Conservation (phyloP, 2,888 invertebrate species). For the Nebria brevicollis region DNA sequence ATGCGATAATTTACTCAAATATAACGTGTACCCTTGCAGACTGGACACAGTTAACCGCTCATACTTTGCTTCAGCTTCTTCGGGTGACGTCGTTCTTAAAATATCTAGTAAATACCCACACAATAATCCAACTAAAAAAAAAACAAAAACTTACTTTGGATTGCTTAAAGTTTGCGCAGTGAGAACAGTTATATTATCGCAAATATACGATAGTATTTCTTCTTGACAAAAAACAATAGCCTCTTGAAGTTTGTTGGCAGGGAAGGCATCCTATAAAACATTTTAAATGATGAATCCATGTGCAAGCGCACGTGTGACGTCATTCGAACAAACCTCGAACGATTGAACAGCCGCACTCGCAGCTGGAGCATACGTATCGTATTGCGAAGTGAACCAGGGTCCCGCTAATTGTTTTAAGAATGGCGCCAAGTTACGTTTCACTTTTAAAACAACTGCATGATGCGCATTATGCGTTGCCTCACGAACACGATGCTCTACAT, state of each 20-base stretch:
- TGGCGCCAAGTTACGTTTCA: conserved; percentile 81
- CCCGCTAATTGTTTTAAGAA: conserved; percentile 81
- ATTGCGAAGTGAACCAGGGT: conserved; percentile 85
- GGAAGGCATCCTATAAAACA: conserved; percentile 75
- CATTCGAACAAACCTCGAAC: conserved; percentile 66
- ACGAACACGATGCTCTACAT: conserved; percentile 84
- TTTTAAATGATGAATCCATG: not conserved
- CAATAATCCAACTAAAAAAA: conserved; percentile 11
- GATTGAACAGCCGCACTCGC: conserved; percentile 76
- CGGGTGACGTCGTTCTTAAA: conserved; percentile 65
- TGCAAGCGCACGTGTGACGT: not conserved
- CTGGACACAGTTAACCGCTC: conserved; percentile 73
- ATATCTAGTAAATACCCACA: conserved; percentile 23
- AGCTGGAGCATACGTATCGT: conserved; percentile 88
- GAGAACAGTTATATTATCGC: conserved; percentile 74
- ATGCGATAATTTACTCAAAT: conserved; percentile 68
- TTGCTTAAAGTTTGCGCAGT: conserved; percentile 67
- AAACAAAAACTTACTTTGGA: conserved; percentile 61
- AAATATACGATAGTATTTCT: conserved; percentile 80
- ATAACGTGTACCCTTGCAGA: conserved; percentile 72
- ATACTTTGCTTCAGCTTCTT: conserved; percentile 77
- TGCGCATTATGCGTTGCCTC: conserved; percentile 84
- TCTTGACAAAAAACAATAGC: conserved; percentile 84
- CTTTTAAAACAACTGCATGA: conserved; percentile 71
- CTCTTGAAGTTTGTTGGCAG: conserved; percentile 78